Conservation (phyloP, 2,888 invertebrate genomes). For the Ennomos quercinarius region DNA sequence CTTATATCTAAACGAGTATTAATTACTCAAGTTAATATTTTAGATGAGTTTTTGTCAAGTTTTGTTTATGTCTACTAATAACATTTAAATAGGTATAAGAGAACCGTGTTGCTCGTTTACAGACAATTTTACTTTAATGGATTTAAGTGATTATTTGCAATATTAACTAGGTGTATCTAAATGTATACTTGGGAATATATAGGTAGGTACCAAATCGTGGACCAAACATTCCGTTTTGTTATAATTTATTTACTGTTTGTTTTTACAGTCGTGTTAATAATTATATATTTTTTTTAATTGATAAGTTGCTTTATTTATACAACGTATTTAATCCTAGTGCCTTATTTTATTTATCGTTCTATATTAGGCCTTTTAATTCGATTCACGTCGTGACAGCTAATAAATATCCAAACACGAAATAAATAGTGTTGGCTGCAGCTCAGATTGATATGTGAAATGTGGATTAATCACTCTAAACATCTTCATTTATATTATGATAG, state of each 20-base stretch:
- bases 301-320: constrained; percentile 6
- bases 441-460: no score
- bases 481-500: no score
- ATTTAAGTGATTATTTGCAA: constrained; percentile 1
- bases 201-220: constrained; percentile 12
- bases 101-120: background rate
- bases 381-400: no score
- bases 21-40: constrained; percentile 12
- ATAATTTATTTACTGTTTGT: constrained; percentile 4
- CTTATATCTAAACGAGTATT: constrained; percentile 57
- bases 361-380: background rate
- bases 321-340: constrained; percentile 23
- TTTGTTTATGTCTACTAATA: constrained; percentile 12
- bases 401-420: no score
- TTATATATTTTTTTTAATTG: constrained; percentile 5
- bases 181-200: constrained; percentile 3
- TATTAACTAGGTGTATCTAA: background rate
- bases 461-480: no score
- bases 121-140: background rate
- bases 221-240: constrained; percentile 26
- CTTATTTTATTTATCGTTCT: constrained; percentile 22
- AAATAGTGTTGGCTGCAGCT: no score
- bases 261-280: constrained; percentile 7
- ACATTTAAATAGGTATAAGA: background rate
- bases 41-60: constrained; percentile 14